A percentile compares a stretch with the other conserved stretches of the same genome.
Evolutionary conservation across 2,888 invertebrate species (phyloP).

Genomic region (Hirtodrosophila confusa): DNA sequence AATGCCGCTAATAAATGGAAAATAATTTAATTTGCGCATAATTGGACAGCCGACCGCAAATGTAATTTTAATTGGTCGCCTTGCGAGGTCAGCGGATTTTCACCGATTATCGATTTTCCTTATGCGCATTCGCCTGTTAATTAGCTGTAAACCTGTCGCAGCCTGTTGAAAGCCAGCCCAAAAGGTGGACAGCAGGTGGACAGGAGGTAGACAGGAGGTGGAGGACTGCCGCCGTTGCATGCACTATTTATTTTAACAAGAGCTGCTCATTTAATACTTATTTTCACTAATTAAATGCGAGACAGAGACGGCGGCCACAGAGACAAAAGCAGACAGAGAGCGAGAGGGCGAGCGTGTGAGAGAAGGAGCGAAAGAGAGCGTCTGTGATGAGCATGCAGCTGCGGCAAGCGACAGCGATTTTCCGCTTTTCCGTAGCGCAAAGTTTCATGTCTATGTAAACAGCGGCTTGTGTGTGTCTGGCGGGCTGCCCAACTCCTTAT

Average conservation of each 20-base stretch:
- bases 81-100: constrained; percentile 67
- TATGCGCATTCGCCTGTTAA: constrained; percentile 61
- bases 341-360: neutral
- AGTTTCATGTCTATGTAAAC: constrained; percentile 79
- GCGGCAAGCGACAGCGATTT: constrained; percentile 58
- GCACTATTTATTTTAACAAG: constrained; percentile 80
- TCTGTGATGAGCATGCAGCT: constrained; percentile 33
- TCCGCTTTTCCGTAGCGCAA: constrained; percentile 65
- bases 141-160: constrained; percentile 69
- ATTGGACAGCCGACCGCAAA: constrained; percentile 77
- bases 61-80: constrained; percentile 75
- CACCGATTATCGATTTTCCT: constrained; percentile 42
- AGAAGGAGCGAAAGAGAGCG: neutral
- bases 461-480: constrained; percentile 71
- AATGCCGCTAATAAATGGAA: constrained; percentile 54
- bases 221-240: constrained; percentile 60
- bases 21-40: constrained; percentile 82
- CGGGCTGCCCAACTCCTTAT: constrained; percentile 35
- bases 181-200: neutral
- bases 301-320: constrained; percentile 21
- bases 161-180: constrained; percentile 43
- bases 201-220: neutral
- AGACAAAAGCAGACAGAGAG: neutral
- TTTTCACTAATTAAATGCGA: constrained; percentile 79
- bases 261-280: constrained; percentile 78